Base-by-base conservation (phyloP, 2,888 invertebrate species). In the Leptinotarsa juncta region DNA sequence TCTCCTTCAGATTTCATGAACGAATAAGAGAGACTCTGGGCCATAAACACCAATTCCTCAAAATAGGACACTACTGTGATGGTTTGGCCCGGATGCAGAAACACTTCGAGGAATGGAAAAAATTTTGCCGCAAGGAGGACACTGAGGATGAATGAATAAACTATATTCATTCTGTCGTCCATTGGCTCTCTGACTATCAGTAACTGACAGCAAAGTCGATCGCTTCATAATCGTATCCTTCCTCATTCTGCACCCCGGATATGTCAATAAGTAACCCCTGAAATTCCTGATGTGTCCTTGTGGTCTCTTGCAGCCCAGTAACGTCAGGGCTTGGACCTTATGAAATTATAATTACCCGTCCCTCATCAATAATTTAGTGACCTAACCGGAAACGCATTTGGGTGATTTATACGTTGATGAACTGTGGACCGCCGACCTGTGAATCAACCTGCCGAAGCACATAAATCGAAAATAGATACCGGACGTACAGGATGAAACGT, bases 331-430 rank as follows among this genome's bases (percentile, higher is more conserved):
- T 67, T 73, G 72, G 66, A 68, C 77, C 75, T 77, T 74, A 77
- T 77, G 72, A 77, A 74, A 77, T 77, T 73, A 75, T 75, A 77
- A 77, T 73, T 73, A 66, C 71, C 50, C 65, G 53, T 67, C 74
- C 73, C 71, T 70, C 70, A 69, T 73, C 71, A 77, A 77, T 77
- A 77, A 73, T 75, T 77, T 72, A 72, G 60, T 51, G 70, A 14
- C 69, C 67, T 26, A 49, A 57, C 57, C 57, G 57, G 57, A 57
- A 70, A 72, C 77, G 69, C 69, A 73, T 77, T 74, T 72, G 70
- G 70, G 73, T 77, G 73, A 77, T 77, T 72, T 75, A 77, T 77
- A 69, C 67, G 55, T 65, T 73, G 75, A 77, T 74, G 75, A 73
- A 71, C 75, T 73, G 74, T 67, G 68, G 65, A 70, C 68, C 65